phyloP scores from a whole-genome alignment of 2,797 vertebrate species.

The Tolypeutes matacus region DNA sequence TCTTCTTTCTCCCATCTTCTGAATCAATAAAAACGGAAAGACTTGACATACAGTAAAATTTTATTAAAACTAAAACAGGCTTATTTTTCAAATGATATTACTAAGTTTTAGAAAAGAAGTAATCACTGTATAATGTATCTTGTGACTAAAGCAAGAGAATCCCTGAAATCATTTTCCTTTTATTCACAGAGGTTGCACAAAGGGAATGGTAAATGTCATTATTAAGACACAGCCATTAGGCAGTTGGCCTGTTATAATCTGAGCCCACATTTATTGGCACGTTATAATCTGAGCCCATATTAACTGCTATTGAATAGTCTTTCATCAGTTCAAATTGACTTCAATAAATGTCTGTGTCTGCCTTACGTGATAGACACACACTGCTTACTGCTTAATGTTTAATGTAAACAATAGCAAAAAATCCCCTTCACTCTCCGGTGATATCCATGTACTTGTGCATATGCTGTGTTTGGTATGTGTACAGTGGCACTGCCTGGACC shows the following conservation, averaged over 20 bases:
- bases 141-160: background rate
- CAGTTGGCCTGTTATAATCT: background rate
- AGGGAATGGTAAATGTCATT: background rate
- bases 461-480: rapidly evolving
- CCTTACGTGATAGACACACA: background rate
- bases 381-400: background rate
- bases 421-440: too few relatives aligned
- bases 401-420: background rate
- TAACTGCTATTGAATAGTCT: background rate
- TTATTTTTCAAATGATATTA: background rate
- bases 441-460: rapidly evolving
- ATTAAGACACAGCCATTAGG: rapidly evolving
- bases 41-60: background rate
- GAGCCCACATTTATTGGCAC: background rate
- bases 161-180: background rate
- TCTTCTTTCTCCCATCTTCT: background rate
- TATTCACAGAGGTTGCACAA: too few relatives aligned
- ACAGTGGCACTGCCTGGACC: background rate
- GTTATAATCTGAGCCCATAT: rapidly evolving
- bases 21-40: background rate
- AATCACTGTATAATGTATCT: background rate
- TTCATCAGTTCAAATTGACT: background rate
- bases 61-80: background rate
- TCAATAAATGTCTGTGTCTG: rapidly evolving
- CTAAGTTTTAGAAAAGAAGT: background rate